Evolutionary conservation across 2,797 vertebrate genomes (phyloP).

Genomic region (Peromyscus nudipes): DNA sequence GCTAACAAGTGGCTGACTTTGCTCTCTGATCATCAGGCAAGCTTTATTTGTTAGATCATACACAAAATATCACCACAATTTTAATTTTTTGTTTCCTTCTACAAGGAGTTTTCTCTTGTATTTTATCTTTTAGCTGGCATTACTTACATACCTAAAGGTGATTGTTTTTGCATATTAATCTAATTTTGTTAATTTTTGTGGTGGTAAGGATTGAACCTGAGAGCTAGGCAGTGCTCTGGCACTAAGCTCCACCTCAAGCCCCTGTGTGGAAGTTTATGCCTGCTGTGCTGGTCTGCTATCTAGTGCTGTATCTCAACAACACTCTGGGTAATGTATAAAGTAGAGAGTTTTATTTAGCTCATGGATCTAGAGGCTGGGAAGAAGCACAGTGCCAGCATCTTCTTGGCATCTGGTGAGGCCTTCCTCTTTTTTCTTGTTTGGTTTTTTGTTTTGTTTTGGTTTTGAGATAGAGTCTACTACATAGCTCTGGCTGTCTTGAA

Average conservation of each 20-base stretch:
- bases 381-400: neutral
- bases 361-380: neutral
- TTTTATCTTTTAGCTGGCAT: constrained; percentile 31
- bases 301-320: neutral
- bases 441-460: neutral
- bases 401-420: neutral
- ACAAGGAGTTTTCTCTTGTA: constrained; percentile 5
- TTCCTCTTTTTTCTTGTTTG: neutral
- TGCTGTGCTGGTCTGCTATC: neutral
- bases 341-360: neutral
- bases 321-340: neutral
- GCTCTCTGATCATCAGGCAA: no score
- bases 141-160: constrained; percentile 24
- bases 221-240: neutral
- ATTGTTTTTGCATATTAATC: neutral
- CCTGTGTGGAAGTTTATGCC: neutral
- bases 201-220: neutral
- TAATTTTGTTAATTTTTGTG: neutral
- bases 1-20: no score
- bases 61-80: neutral
- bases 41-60: no score
- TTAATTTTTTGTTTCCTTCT: neutral
- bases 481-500: no score
- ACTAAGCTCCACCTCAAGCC: neutral
- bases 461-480: neutral